Evolutionary conservation across 2,797 vertebrate species (phyloP).

Genomic region (Anabas testudineus): DNA sequence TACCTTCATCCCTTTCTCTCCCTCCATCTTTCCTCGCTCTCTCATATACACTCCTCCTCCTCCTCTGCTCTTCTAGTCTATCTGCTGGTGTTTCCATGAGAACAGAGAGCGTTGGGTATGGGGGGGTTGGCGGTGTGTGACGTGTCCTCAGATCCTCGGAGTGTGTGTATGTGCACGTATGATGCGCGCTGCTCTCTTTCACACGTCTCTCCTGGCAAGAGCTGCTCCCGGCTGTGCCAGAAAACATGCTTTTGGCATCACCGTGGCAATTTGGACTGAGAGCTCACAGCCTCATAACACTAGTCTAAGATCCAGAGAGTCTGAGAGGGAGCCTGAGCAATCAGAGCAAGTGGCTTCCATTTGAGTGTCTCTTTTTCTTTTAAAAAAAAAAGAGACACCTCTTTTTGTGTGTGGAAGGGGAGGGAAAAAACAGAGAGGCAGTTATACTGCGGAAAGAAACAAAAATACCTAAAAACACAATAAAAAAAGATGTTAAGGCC

Average conservation of each 20-base stretch:
- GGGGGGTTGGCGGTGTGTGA: slow-evolving; percentile 57
- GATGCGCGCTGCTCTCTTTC: slow-evolving; percentile 61
- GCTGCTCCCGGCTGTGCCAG: slow-evolving; percentile 59
- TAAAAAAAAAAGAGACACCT: slow-evolving; percentile 17
- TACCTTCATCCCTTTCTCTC: slow-evolving; percentile 55
- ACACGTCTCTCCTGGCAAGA: slow-evolving; percentile 61
- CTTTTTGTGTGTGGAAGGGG: slow-evolving; percentile 7
- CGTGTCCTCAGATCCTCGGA: slow-evolving; percentile 73
- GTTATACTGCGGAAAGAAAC: slow-evolving; percentile 8
- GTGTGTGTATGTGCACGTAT: slow-evolving; percentile 1
- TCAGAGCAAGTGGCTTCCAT: slow-evolving; percentile 36
- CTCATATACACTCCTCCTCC: slow-evolving; percentile 59
- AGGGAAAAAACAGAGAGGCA: slow-evolving; percentile 6
- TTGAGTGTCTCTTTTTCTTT: slow-evolving; percentile 16
- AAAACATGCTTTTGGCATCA: slow-evolving; percentile 71
- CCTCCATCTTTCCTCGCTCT: slow-evolving; percentile 33
- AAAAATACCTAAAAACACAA: slow-evolving; percentile 28
- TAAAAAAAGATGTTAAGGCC: slow-evolving; percentile 28
- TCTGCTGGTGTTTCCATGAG: slow-evolving; percentile 86
- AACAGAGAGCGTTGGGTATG: slow-evolving; percentile 79
- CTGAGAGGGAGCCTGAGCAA: slow-evolving; percentile 43
- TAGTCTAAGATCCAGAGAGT: slow-evolving; percentile 52
- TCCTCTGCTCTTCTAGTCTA: slow-evolving; percentile 75
- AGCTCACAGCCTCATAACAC: slow-evolving; percentile 43
- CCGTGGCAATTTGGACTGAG: slow-evolving; percentile 53